These are phyloP conservation scores for Channallabes apus DNA, from an alignment of 2,797 vertebrate species.

Conservation along the genomic window DNA sequence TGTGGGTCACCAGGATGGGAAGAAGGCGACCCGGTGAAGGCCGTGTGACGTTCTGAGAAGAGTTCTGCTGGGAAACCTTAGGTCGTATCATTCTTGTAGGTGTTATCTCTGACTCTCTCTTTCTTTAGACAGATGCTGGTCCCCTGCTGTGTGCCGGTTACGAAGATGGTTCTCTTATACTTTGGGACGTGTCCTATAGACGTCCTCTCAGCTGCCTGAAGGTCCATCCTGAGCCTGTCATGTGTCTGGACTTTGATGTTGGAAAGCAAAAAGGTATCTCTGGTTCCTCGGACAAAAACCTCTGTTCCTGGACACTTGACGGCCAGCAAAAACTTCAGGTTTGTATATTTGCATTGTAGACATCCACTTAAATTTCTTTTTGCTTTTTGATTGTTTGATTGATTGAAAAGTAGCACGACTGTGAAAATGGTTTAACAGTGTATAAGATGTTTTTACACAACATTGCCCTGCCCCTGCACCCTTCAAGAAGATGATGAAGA, in stretches of 20 bases:
- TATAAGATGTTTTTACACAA: background rate
- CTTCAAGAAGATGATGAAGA: background rate
- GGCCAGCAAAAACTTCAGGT: constrained; percentile 89
- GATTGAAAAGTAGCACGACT: background rate
- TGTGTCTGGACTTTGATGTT: constrained; percentile 92
- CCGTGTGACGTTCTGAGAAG: too few relatives aligned
- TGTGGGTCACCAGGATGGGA: too few relatives aligned
- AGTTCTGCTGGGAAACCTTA: too few relatives aligned
- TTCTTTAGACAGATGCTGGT: constrained; percentile 72
- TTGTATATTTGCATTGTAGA: constrained; percentile 71
- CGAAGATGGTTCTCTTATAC: constrained; percentile 88
- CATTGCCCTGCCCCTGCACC: background rate
- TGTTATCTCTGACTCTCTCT: constrained; percentile 45
- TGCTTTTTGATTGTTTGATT: background rate
- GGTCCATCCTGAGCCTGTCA: constrained; percentile 87
- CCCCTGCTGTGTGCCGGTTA: constrained; percentile 89
- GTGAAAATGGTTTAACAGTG: background rate
- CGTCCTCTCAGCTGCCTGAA: constrained; percentile 73
- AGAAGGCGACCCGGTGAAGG: too few relatives aligned
- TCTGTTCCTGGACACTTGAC: constrained; percentile 86
- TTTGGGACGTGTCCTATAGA: constrained; percentile 87
- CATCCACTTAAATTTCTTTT: background rate
- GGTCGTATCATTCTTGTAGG: too few relatives aligned
- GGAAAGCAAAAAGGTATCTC: constrained; percentile 82
- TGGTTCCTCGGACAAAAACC: constrained; percentile 86